Evolutionary conservation across 1,140 invertebrate species (phyloP).

Genomic region (Drosophila orena): DNA sequence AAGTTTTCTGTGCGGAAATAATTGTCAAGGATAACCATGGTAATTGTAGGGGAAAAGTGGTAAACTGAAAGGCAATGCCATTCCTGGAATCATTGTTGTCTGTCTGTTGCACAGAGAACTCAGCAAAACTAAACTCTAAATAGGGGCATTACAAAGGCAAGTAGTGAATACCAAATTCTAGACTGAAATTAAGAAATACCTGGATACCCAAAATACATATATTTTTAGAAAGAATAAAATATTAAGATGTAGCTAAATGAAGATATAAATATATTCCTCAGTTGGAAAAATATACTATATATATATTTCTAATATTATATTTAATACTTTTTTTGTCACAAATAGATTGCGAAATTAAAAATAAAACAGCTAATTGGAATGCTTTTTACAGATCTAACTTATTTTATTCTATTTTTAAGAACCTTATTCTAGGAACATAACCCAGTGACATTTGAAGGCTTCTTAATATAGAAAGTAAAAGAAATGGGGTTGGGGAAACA

Average conservation of each 20-base stretch:
- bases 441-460: constrained; percentile 57
- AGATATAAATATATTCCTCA: too few species aligned
- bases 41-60: not conserved
- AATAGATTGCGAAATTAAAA: too few species aligned
- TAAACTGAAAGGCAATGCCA: not conserved
- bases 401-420: not conserved
- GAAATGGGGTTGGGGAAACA: not conserved
- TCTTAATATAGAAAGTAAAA: constrained; percentile 13
- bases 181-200: too few species aligned
- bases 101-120: too few species aligned
- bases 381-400: not conserved
- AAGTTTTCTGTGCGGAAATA: constrained; percentile 37
- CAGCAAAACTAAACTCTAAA: not conserved
- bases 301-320: too few species aligned
- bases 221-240: too few species aligned
- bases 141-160: not conserved
- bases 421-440: constrained; percentile 46
- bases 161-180: not conserved
- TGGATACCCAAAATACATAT: too few species aligned
- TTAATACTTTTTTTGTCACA: too few species aligned
- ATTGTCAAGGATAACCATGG: constrained; percentile 19
- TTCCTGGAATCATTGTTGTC: not conserved
- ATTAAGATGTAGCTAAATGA: too few species aligned
- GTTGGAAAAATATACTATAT: too few species aligned
- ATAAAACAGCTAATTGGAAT: too few species aligned